Base-by-base conservation (phyloP, 2,113 vertebrate genomes). In the Tragelaphus scriptus region DNA sequence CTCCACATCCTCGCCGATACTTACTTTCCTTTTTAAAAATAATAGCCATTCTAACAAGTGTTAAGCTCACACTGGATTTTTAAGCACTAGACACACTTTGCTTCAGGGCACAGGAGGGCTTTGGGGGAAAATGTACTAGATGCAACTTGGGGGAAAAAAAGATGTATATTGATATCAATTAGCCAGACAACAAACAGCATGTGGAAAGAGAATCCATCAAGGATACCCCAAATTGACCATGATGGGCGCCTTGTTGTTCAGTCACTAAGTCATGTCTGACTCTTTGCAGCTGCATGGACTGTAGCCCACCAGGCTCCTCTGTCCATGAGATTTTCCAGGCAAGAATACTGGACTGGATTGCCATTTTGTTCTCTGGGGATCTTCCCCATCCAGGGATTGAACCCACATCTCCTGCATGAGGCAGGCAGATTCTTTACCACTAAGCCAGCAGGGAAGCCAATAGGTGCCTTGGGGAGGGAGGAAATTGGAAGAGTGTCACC, bases 261-360 rank as follows among this genome's bases (percentile, higher is more conserved):
- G n/a, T 71, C 9, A 0, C 68, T 36, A 36, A 36, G 17, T 36
- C 65, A 36, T 23, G 19, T 71, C n/a, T 0, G 4, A 71, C n/a
- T 71, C 0, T 40, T 36, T 44, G 71, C 40, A 77, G 4, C 12
- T 15, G 4, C 12, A 2, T 77, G 71, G 36, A 77, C 36, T 44
- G 1, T 77, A 26, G 36, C 71, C 23, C 6, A 1, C 23, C 36
- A 14, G 36, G 71, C 71, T 77, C 12, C 71, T 44, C 71, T 26
- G 71, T 44, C 71, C 71, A 4, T 77, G 71, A 11, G 40, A 44
- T 77, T 44, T 44, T 77, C 71, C 23, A 44, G 71, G 71, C 40
- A 77, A 77, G 71, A 77, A 77, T 2, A 14, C 71, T 77, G 36
- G 71, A 44, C 2, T 44, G 21, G 5, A 23, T 6, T 77, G 12